These are phyloP conservation scores for Drosophila mulleri DNA, from an alignment of 2,888 invertebrate species.

Conservation along the genomic window DNA sequence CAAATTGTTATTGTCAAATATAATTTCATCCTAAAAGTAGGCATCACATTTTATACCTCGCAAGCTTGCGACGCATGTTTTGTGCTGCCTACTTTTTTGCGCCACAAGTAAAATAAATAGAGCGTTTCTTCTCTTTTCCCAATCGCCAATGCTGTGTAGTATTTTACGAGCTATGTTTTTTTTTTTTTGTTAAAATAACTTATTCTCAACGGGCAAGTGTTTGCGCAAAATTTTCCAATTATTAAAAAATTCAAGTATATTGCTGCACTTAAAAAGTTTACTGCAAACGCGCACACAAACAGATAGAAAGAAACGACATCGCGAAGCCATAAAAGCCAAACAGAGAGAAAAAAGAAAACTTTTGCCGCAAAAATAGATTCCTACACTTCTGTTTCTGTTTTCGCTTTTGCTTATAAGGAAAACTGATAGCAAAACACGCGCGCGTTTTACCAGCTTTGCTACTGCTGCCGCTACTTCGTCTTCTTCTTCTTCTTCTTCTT, in stretches of 20 bases:
- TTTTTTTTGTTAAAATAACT: slow-evolving; percentile 45
- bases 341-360: slow-evolving; percentile 44
- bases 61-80: neutral
- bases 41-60: neutral
- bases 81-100: slow-evolving; percentile 18
- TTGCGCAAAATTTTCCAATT: slow-evolving; percentile 41
- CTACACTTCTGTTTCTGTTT: slow-evolving; percentile 52
- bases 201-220: slow-evolving; percentile 25
- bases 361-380: slow-evolving; percentile 73
- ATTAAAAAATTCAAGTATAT: slow-evolving; percentile 51
- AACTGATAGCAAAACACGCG: slow-evolving; percentile 53
- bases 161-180: slow-evolving; percentile 20
- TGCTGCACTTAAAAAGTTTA: slow-evolving; percentile 58
- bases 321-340: slow-evolving; percentile 53
- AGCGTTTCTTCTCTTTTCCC: neutral
- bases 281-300: slow-evolving; percentile 19
- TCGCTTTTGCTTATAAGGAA: slow-evolving; percentile 27
- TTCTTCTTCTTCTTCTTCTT: slow-evolving; percentile 21
- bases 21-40: slow-evolving; percentile 2
- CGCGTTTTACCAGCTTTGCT: slow-evolving; percentile 33
- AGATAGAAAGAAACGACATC: slow-evolving; percentile 16
- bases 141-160: neutral
- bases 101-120: slow-evolving; percentile 12
- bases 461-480: slow-evolving; percentile 41
- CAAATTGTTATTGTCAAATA: neutral